Percentiles rank a stretch among this genome's conserved stretches.
These are phyloP conservation scores for Melinaea marsaeus DNA, from an alignment of 2,888 invertebrate genomes.

Conservation along the genomic window DNA sequence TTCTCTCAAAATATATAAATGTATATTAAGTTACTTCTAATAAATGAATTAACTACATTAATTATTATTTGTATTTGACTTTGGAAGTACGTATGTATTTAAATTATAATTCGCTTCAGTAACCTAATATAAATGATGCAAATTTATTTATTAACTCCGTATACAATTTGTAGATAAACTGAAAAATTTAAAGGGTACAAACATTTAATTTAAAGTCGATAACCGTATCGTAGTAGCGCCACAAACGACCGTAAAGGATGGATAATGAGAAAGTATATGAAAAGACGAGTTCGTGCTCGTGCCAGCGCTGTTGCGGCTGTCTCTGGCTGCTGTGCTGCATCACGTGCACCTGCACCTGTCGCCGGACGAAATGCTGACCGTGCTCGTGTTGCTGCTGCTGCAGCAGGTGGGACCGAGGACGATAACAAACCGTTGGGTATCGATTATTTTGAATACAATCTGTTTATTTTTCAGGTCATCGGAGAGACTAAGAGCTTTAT, in stretches of 20 bases:
- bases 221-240: slow-evolving; percentile 28
- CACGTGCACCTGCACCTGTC: slow-evolving; percentile 43
- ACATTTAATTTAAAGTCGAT: not conserved
- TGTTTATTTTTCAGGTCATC: slow-evolving; percentile 41
- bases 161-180: no score
- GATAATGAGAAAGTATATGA: slow-evolving; percentile 44
- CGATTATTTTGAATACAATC: not conserved
- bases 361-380: slow-evolving; percentile 25
- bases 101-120: no score
- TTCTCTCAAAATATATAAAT: no score
- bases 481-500: slow-evolving; percentile 64
- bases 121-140: no score
- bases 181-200: no score
- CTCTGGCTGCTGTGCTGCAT: slow-evolving; percentile 49
- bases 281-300: slow-evolving; percentile 45
- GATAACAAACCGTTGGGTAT: not conserved
- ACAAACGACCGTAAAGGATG: slow-evolving; percentile 37
- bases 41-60: no score
- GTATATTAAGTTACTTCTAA: no score
- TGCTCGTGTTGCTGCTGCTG: slow-evolving; percentile 42
- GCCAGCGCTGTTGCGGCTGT: slow-evolving; percentile 42
- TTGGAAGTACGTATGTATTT: no score
- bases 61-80: no score
- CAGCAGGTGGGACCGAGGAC: slow-evolving; percentile 44
- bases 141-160: no score